Evolutionary conservation across 2,888 invertebrate genomes (phyloP).

Genomic region (Pollenia labialis): DNA sequence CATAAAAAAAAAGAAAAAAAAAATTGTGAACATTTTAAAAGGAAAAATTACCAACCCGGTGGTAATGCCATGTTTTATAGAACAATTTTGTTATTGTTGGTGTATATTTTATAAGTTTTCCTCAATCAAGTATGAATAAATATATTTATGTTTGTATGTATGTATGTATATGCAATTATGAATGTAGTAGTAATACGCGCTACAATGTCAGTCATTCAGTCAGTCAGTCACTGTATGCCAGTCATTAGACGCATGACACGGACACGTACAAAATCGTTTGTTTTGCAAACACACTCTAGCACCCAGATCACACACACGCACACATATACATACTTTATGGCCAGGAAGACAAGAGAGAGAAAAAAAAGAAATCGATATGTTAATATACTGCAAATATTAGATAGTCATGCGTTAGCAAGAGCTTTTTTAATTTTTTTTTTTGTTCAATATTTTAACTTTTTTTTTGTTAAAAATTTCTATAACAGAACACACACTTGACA

Average conservation of each 20-base stretch:
- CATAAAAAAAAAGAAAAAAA: neutral
- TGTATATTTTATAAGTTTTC: slow-evolving; percentile 42
- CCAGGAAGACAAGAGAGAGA: slow-evolving; percentile 19
- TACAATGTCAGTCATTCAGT: slow-evolving; percentile 53
- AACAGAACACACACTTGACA: slow-evolving; percentile 70
- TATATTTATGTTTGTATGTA: no score
- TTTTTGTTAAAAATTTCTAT: slow-evolving; percentile 51
- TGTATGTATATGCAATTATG: slow-evolving; percentile 14
- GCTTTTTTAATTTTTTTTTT: slow-evolving; percentile 45
- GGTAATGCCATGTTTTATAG: slow-evolving; percentile 67
- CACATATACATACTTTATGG: slow-evolving; percentile 7
- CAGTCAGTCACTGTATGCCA: slow-evolving; percentile 71
- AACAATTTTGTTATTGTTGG: slow-evolving; percentile 45
- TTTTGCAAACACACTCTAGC: slow-evolving; percentile 12
- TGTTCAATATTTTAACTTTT: slow-evolving; percentile 26
- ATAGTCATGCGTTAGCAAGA: slow-evolving; percentile 72
- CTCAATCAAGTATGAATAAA: slow-evolving; percentile 40
- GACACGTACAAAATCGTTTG: slow-evolving; percentile 71
- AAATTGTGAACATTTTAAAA: slow-evolving; percentile 9
- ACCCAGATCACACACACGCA: slow-evolving; percentile 1
- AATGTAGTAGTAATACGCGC: slow-evolving; percentile 46
- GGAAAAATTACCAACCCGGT: slow-evolving; percentile 64
- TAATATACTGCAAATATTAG: slow-evolving; percentile 73
- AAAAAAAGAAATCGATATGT: slow-evolving; percentile 71
- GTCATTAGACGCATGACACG: slow-evolving; percentile 72